phyloP scores from a whole-genome alignment of 2,113 vertebrate species.

The Brachirus orientalis region DNA sequence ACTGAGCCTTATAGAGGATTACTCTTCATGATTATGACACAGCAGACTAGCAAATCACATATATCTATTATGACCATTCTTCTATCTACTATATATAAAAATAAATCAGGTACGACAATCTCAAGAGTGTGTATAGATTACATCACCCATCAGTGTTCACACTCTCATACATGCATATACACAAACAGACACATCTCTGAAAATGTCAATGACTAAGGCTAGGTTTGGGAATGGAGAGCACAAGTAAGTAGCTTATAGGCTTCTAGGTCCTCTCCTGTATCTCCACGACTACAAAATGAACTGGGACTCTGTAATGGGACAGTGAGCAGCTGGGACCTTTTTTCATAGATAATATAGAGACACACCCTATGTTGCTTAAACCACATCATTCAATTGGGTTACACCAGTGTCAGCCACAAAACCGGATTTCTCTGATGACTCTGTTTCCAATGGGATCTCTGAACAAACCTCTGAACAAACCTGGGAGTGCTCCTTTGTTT shows the following conservation, averaged over 20 bases:
- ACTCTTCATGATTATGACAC: conserved; percentile 60
- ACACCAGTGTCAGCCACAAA: conserved; percentile 25
- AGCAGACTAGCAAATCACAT: conserved; percentile 62
- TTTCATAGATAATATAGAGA: conserved; percentile 35
- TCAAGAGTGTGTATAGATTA: conserved; percentile 65
- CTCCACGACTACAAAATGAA: conserved; percentile 70
- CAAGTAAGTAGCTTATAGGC: conserved; percentile 74
- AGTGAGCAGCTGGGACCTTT: conserved; percentile 45
- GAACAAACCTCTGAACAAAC: conserved; percentile 42
- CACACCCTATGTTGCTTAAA: conserved; percentile 36
- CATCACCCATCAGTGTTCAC: conserved; percentile 56
- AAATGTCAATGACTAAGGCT: conserved; percentile 83
- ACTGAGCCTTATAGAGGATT: conserved; percentile 37
- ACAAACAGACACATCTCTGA: conserved; percentile 48
- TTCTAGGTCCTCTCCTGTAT: conserved; percentile 73
- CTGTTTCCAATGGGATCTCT: conserved; percentile 30
- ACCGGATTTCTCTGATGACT: conserved; percentile 12
- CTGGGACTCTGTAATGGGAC: conserved; percentile 50
- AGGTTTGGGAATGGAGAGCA: conserved; percentile 78
- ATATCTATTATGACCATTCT: conserved; percentile 66
- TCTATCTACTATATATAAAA: conserved; percentile 77
- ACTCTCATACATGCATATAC: conserved; percentile 33
- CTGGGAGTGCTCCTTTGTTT: conserved; percentile 53
- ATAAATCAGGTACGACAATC: conserved; percentile 78
- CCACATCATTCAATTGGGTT: conserved; percentile 28